These are phyloP conservation scores for Ispidina lecontei DNA, from an alignment of 2,797 vertebrate genomes.

Conservation along the genomic window DNA sequence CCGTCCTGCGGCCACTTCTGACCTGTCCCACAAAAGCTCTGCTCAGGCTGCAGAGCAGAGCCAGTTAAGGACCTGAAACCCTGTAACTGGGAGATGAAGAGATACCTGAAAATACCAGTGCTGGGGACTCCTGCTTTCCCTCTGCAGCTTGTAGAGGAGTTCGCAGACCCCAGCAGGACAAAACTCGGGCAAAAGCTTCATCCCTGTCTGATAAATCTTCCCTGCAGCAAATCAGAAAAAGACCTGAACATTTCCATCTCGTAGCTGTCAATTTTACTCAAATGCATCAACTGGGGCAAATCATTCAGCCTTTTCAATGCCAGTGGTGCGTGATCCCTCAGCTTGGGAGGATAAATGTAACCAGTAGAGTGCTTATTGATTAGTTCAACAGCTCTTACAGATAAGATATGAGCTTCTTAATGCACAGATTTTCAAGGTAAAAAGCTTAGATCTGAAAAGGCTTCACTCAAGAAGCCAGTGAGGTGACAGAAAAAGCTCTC, in stretches of 20 bases:
- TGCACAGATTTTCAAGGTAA: not conserved
- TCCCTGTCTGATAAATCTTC: conserved; percentile 52
- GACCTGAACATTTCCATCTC: conserved; percentile 29
- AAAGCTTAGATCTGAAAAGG: not conserved
- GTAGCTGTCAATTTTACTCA: conserved; percentile 51
- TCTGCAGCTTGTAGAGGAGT: not conserved
- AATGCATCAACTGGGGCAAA: not conserved
- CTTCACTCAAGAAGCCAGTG: not conserved
- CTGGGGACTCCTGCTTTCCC: not conserved
- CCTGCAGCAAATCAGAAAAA: conserved; percentile 1
- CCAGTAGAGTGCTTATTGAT: not conserved
- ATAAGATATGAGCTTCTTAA: not conserved
- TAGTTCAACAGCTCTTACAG: not conserved
- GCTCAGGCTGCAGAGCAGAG: not conserved
- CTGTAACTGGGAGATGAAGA: not conserved
- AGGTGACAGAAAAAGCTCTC: not conserved
- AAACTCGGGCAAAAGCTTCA: conserved; percentile 30
- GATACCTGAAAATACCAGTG: not conserved
- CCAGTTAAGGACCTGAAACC: not conserved
- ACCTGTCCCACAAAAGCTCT: not conserved
- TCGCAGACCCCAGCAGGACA: not conserved
- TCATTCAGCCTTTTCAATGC: conserved; percentile 39
- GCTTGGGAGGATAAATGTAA: conserved; percentile 22
- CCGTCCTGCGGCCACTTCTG: not conserved
- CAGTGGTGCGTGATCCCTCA: not conserved